These are phyloP conservation scores for Sthenelais limicola DNA, from an alignment of 2,888 invertebrate genomes.

Conservation along the genomic window DNA sequence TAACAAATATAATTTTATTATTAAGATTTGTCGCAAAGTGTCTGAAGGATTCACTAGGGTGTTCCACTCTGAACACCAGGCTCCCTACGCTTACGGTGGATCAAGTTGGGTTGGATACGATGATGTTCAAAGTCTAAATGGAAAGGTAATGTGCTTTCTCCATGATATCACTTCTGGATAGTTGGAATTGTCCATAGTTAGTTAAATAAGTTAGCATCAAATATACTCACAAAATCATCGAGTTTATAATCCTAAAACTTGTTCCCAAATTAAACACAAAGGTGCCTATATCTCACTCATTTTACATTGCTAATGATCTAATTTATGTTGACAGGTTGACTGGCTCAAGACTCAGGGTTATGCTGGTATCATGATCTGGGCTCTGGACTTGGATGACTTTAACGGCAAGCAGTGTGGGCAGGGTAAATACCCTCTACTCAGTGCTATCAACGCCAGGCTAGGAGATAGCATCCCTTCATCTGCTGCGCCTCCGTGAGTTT, in stretches of 20 bases:
- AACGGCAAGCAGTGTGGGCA: slow-evolving; percentile 43
- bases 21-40: slow-evolving; percentile 6
- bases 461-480: background rate
- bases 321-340: slow-evolving; percentile 48
- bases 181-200: too few relatives aligned
- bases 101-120: slow-evolving; percentile 51
- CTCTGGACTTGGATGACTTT: slow-evolving; percentile 54
- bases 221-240: too few relatives aligned
- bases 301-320: too few relatives aligned
- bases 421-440: slow-evolving; percentile 46
- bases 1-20: too few relatives aligned
- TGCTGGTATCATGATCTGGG: slow-evolving; percentile 54
- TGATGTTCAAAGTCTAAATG: slow-evolving; percentile 41
- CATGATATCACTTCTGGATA: too few relatives aligned
- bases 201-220: too few relatives aligned
- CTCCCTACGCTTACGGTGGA: slow-evolving; percentile 41
- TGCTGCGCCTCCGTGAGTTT: background rate
- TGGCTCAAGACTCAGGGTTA: slow-evolving; percentile 50
- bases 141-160: slow-evolving; percentile 42
- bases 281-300: too few relatives aligned
- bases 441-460: slow-evolving; percentile 35
- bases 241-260: too few relatives aligned
- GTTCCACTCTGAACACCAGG: slow-evolving; percentile 27
- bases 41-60: background rate
- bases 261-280: too few relatives aligned